Evolutionary conservation across 2,113 vertebrate genomes (phyloP), one percentile per base, ranked within the genome.

Genomic region (Ovis canadensis): DNA sequence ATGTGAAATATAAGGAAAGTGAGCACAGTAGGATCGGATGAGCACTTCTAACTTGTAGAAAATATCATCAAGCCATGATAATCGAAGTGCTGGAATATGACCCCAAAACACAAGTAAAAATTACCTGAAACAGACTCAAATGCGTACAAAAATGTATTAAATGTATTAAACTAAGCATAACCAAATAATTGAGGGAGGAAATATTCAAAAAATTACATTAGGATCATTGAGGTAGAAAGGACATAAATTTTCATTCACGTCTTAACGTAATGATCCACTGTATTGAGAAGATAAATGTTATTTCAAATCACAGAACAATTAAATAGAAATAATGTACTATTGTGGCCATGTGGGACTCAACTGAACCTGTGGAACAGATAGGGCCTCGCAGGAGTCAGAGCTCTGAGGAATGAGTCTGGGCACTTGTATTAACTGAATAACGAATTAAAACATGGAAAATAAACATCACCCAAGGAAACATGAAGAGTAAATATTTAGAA

Each of bases 11-110:
- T 8, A 12, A 78, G 4, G 43, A 33, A 78, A 55, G 19, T 0
- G 7, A 31, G 48, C 43, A 19, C 0, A 0, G 2, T 0, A 1
- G 45, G 33, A 36, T 27, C 3, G 0, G 11, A 50, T 1, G 45
- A 54, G 23, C 6, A 29, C 62, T 59, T 57, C 54, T 74, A 3
- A 55, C 23, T 0, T 13, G 25, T 2, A 93, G 71, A 57, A 64
- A 82, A 43, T 12, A 12, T 15, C 13, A 3, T 4, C 48, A 43
- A 59, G 36, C 17, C 48, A 25, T 0, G 10, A 62, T n/a, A 1
- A 96, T 16, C 8, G 7, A 57, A 33, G 10, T 1, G 21, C 3
- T 21, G 27, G 12, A 48, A 23, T 8, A 8, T 12, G 21, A 45
- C 33, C 21, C 55, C 81, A n/a, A 40, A 40, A 81, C 43, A 1